Base-by-base conservation (phyloP, 2,888 invertebrate species). In the Tetropium fuscum region DNA sequence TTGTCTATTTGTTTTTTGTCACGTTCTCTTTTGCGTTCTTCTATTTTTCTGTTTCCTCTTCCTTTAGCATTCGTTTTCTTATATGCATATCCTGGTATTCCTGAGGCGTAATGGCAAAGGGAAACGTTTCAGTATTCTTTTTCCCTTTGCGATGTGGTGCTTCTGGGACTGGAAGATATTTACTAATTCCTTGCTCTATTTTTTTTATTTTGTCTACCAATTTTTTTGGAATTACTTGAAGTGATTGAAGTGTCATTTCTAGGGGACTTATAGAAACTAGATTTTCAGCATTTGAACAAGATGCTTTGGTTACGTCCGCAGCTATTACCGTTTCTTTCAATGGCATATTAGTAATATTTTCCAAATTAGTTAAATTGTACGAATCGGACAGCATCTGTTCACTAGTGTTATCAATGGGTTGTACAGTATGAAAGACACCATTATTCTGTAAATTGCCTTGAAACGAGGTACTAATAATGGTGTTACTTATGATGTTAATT, bases 1-100 rank as follows among this genome's bases (percentile, higher is more conserved):
- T 32, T 32, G 32, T 32, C 32, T 32, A 32, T 32, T 32, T 32
- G 32, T 32, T 32, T 32, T 32, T 32, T n/a, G 32, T 32, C 32
- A 32, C 32, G 32, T 32, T 32, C 32, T 32, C 32, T 32, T 32
- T 32, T 32, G 10, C 32, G 10, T 32, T 32, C 32, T 10, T 32
- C 32, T 10, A n/a, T n/a, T n/a, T n/a, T n/a, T 32, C 10, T 32
- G 8, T 32, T 10, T 32, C 8, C 10, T 6, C 10, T 32, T 32
- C 32, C 11, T 32, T 32, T n/a, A 32, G 32, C 32, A 32, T 32
- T 32, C 32, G 1, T 32, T 32, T 32, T 32, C 32, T 32, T 32
- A 32, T 32, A 32, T 32, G 32, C 1, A 32, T 32, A 32, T 10
- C 32, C 11, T 32, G 32, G 10, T 32, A 32, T 32, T 32, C 32